Conservation (phyloP, 2,113 vertebrate species). For the Beaufortia kweichowensis region DNA sequence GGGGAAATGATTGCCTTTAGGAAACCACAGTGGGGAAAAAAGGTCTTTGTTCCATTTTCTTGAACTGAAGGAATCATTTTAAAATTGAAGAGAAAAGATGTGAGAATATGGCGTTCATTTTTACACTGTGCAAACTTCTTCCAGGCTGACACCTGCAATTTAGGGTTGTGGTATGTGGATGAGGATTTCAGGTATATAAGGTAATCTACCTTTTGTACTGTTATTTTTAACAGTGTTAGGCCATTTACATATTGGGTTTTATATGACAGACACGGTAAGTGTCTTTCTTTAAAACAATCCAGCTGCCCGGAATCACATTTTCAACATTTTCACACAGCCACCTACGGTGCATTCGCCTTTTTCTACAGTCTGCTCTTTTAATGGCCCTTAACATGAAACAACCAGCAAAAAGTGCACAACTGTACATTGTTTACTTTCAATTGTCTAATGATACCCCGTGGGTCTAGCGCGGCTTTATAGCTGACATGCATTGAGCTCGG, state of each 20-base stretch:
- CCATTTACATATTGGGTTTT: not conserved
- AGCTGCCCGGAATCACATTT: not conserved
- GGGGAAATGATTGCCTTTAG: not conserved
- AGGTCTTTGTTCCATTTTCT: not conserved
- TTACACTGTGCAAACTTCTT: not conserved
- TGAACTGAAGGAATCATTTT: not conserved
- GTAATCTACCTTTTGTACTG: not conserved
- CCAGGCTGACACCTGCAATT: not conserved
- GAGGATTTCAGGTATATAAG: not conserved
- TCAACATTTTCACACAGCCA: not conserved
- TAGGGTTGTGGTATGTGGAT: not conserved
- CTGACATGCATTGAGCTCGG: conserved; percentile 6
- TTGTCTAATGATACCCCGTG: conserved; percentile 18
- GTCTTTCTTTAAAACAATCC: not conserved
- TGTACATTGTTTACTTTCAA: conserved; percentile 1
- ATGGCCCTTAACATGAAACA: conserved; percentile 28
- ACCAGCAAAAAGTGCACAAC: not conserved
- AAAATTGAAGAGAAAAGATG: not conserved
- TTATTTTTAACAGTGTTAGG: not conserved
- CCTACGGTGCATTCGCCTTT: not conserved
- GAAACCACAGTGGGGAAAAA: not conserved
- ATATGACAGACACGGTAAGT: not conserved
- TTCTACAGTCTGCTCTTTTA: not conserved
- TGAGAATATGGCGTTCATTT: not conserved
- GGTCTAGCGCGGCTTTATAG: not conserved